Conservation (phyloP, 2,113 vertebrate species). For the Entosphenus tridentatus region DNA sequence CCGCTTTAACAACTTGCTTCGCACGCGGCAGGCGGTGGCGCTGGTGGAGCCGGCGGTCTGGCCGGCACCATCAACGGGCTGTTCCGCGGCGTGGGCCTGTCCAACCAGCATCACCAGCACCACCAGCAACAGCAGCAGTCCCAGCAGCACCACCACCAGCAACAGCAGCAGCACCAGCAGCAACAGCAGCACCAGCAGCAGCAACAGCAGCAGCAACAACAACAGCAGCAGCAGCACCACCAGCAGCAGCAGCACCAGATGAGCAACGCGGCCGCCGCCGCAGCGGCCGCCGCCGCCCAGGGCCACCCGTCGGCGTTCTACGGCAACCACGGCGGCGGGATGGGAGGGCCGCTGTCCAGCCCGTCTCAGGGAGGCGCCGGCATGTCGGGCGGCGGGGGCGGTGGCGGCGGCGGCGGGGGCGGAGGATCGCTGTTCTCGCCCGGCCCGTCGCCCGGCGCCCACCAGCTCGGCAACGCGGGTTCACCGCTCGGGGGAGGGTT, state of each 20-base stretch:
- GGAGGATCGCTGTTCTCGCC: slow-evolving; percentile 5
- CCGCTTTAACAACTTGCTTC: slow-evolving; percentile 13
- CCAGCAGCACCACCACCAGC: too few species aligned
- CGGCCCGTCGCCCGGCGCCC: slow-evolving; percentile 2
- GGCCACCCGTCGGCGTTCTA: too few species aligned
- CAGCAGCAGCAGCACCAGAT: slow-evolving; percentile 30
- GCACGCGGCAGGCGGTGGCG: slow-evolving; percentile 61
- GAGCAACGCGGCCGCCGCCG: background rate
- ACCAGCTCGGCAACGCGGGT: slow-evolving; percentile 3
- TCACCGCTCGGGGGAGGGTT: slow-evolving; percentile 2
- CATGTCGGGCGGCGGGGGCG: background rate
- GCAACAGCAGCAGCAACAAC: slow-evolving; percentile 38
- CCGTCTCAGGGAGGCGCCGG: background rate
- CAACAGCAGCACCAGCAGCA: slow-evolving; percentile 19
- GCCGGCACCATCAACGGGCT: slow-evolving; percentile 59
- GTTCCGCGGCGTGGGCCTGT: slow-evolving; percentile 58
- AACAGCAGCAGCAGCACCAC: slow-evolving; percentile 45
- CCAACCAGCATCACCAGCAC: slow-evolving; percentile 15
- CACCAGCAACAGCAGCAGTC: background rate
- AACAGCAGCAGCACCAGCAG: background rate
- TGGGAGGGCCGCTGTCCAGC: slow-evolving; percentile 1
- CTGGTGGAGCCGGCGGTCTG: slow-evolving; percentile 61
- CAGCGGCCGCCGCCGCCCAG: background rate
- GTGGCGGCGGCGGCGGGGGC: background rate
- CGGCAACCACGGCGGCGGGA: too few species aligned